Evolutionary conservation across 2,113 vertebrate genomes (phyloP).

Genomic region (Ammodytes marinus): DNA sequence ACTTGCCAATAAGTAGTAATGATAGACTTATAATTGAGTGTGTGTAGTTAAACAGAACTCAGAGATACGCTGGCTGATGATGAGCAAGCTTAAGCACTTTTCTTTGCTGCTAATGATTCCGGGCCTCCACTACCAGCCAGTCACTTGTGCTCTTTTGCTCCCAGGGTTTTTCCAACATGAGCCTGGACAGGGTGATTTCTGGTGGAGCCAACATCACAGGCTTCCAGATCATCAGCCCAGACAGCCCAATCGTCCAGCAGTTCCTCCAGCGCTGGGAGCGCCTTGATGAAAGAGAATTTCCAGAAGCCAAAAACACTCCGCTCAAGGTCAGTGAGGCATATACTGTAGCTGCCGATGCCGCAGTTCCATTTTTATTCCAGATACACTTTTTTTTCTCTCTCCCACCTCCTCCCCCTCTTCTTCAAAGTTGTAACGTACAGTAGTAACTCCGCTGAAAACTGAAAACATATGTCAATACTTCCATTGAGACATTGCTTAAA

Average conservation of each 20-base stretch:
- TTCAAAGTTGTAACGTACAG: constrained; percentile 20
- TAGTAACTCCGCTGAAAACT: constrained; percentile 25
- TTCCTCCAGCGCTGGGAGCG: constrained; percentile 98
- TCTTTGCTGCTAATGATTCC: constrained; percentile 31
- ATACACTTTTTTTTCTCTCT: not conserved
- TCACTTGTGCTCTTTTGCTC: constrained; percentile 68
- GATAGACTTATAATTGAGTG: constrained; percentile 11
- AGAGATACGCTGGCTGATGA: not conserved
- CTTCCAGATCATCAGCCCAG: constrained; percentile 97
- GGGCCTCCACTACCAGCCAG: constrained; percentile 6
- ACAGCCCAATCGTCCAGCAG: constrained; percentile 96
- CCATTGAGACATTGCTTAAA: constrained; percentile 25
- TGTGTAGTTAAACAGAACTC: constrained; percentile 3
- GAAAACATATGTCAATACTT: constrained; percentile 31
- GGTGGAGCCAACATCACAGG: constrained; percentile 97
- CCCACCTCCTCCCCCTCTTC: not conserved
- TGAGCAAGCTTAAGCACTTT: not conserved
- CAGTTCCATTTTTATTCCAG: constrained; percentile 59
- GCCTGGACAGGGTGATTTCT: constrained; percentile 93
- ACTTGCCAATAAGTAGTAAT: not conserved
- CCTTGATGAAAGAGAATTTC: constrained; percentile 98
- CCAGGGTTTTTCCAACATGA: constrained; percentile 96
- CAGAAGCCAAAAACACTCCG: constrained; percentile 94
- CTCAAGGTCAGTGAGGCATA: constrained; percentile 93
- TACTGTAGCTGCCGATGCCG: constrained; percentile 28